These are phyloP conservation scores for Apamea sordens DNA, from an alignment of 2,888 invertebrate species.

Conservation along the genomic window DNA sequence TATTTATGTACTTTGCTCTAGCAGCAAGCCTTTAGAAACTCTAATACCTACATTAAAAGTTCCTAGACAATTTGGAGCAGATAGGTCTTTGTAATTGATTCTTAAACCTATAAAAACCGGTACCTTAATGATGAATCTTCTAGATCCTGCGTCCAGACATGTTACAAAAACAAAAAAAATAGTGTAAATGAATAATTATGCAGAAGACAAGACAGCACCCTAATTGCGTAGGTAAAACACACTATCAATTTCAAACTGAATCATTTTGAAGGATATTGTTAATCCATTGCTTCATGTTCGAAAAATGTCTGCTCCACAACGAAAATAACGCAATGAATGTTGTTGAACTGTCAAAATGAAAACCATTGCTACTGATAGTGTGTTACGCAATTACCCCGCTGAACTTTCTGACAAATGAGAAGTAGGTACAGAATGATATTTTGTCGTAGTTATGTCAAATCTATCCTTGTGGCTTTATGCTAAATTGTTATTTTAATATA, in stretches of 20 bases:
- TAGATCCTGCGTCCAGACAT: slow-evolving; percentile 75
- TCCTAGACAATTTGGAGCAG: background rate
- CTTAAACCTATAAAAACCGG: slow-evolving; percentile 16
- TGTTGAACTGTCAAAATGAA: too few species aligned
- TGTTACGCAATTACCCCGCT: too few species aligned
- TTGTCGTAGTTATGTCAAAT: background rate
- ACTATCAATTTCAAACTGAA: too few species aligned
- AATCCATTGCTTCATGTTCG: too few species aligned
- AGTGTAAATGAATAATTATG: slow-evolving; percentile 19
- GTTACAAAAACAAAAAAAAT: slow-evolving; percentile 52
- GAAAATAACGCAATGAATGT: too few species aligned
- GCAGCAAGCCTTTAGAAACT: slow-evolving; percentile 12
- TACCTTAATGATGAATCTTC: slow-evolving; percentile 55
- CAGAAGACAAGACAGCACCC: too few species aligned
- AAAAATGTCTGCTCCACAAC: too few species aligned
- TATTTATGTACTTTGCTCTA: background rate
- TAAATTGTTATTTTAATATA: too few species aligned
- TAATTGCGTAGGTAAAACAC: too few species aligned
- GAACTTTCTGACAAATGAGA: background rate
- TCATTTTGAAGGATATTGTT: too few species aligned
- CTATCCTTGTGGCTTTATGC: background rate
- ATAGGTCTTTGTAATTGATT: background rate
- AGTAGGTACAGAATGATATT: background rate
- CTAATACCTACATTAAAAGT: background rate
- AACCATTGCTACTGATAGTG: too few species aligned